Percentiles rank a stretch among this genome's conserved stretches.
Conservation (phyloP, 2,888 invertebrate genomes). For the Morinoia aosen region DNA sequence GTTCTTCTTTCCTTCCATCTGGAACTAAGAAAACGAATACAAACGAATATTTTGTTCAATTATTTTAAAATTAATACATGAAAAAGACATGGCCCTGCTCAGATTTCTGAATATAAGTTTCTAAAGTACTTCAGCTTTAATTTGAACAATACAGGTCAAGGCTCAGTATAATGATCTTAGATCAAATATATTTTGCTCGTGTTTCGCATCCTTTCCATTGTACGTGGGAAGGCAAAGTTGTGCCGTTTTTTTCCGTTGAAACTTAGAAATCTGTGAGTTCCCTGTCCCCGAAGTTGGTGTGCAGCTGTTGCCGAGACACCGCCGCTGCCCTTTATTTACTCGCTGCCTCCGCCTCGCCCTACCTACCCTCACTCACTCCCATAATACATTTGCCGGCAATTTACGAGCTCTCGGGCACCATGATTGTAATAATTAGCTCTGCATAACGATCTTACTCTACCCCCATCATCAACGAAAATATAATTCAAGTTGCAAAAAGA, state of each 20-base stretch:
- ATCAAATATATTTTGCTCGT: background rate
- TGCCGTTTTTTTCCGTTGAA: background rate
- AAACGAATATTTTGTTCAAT: no score
- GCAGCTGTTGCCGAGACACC: background rate
- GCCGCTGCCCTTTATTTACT: background rate
- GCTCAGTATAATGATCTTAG: background rate
- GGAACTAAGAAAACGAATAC: no score
- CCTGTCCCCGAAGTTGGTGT: background rate
- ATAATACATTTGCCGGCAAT: background rate
- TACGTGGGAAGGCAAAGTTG: background rate
- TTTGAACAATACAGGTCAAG: background rate
- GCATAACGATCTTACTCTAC: background rate
- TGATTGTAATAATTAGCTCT: constrained; percentile 12
- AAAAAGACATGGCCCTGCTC: no score
- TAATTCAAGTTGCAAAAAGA: background rate
- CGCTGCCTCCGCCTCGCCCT: background rate
- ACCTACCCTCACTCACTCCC: background rate
- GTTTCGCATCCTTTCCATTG: background rate
- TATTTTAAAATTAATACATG: no score
- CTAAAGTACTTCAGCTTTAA: background rate
- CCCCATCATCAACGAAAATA: background rate
- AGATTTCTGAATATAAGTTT: no score
- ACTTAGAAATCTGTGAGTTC: background rate
- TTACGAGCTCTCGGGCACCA: background rate
- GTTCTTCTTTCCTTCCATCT: no score